Percentiles rank a stretch among this genome's conserved stretches.
Evolutionary conservation across 2,888 invertebrate species (phyloP).

Genomic region (Ormia ochracea): DNA sequence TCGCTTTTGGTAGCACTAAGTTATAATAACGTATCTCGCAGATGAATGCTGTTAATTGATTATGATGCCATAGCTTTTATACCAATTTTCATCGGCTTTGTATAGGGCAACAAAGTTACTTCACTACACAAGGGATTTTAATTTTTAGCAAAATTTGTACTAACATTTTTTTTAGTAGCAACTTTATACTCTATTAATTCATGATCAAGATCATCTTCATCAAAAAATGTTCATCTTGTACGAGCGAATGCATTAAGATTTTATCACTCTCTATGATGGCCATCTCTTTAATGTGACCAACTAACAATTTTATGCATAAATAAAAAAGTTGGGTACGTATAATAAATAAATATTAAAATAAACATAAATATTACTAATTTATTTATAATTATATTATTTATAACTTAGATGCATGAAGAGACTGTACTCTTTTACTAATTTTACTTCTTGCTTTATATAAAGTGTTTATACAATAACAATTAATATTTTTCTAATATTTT

Average conservation of each 20-base stretch:
- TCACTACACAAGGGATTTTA: slow-evolving; percentile 15
- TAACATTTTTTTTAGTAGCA: not conserved
- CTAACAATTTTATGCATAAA: not conserved
- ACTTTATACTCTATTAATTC: not conserved
- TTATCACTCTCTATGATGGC: not conserved
- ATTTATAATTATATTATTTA: too few species aligned
- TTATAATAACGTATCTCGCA: slow-evolving; percentile 9
- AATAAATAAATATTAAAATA: not conserved
- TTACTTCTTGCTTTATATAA: too few species aligned
- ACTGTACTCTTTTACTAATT: too few species aligned
- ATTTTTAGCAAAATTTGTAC: slow-evolving; percentile 24
- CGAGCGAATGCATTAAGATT: not conserved
- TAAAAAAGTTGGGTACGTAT: not conserved
- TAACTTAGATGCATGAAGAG: too few species aligned
- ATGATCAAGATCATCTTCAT: not conserved
- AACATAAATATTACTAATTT: too few species aligned
- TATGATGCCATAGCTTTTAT: slow-evolving; percentile 45
- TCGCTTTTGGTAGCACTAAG: not conserved
- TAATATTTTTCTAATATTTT: too few species aligned
- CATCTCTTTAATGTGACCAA: slow-evolving; percentile 14
- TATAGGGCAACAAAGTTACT: not conserved
- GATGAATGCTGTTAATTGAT: slow-evolving; percentile 23
- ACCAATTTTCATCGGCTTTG: slow-evolving; percentile 16
- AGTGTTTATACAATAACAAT: too few species aligned
- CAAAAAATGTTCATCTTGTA: not conserved